A percentile compares a stretch with the other conserved stretches of the same genome.
Conservation (phyloP, 2,888 invertebrate genomes). For the Neria commutata region DNA sequence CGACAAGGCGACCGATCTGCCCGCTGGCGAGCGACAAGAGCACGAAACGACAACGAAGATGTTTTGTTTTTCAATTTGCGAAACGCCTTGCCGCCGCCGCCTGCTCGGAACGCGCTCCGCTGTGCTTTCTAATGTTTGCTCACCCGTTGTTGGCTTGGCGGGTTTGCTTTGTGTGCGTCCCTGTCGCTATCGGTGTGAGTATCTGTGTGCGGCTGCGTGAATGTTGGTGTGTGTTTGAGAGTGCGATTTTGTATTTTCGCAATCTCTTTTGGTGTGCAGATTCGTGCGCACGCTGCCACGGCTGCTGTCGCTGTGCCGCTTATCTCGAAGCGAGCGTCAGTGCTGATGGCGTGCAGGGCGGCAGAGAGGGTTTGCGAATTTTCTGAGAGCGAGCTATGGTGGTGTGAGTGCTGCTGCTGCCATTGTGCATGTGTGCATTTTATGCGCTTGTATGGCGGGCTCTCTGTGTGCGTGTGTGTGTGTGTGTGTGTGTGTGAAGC, state of each 20-base stretch:
- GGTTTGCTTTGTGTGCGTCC: conserved; percentile 3
- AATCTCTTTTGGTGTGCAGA: conserved; percentile 50
- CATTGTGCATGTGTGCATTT: conserved; percentile 43
- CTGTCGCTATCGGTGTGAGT: conserved; percentile 6
- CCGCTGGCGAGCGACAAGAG: conserved; percentile 2
- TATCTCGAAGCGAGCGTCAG: conserved; percentile 4
- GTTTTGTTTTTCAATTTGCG: conserved; percentile 35
- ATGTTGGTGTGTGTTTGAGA: conserved; percentile 25
- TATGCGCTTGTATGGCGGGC: conserved; percentile 35
- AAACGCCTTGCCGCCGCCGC: conserved; percentile 15
- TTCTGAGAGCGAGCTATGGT: neutral
- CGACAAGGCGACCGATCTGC: conserved; percentile 33
- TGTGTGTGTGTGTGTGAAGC: conserved; percentile 9
- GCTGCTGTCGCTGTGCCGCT: conserved; percentile 19
- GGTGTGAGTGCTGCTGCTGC: conserved; percentile 22
- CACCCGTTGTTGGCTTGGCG: neutral
- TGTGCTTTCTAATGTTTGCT: conserved; percentile 26
- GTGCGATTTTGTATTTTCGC: conserved; percentile 45
- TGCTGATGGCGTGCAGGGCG: conserved; percentile 31
- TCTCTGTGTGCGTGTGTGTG: conserved; percentile 23
- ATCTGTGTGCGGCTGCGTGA: conserved; percentile 4
- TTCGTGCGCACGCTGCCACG: conserved; percentile 38
- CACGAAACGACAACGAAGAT: conserved; percentile 6
- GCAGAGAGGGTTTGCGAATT: conserved; percentile 34
- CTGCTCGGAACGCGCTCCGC: conserved; percentile 37